Evolutionary conservation across 2,113 vertebrate genomes (phyloP), one percentile per base, ranked within the genome.

Genomic region (Actinemys pallida): DNA sequence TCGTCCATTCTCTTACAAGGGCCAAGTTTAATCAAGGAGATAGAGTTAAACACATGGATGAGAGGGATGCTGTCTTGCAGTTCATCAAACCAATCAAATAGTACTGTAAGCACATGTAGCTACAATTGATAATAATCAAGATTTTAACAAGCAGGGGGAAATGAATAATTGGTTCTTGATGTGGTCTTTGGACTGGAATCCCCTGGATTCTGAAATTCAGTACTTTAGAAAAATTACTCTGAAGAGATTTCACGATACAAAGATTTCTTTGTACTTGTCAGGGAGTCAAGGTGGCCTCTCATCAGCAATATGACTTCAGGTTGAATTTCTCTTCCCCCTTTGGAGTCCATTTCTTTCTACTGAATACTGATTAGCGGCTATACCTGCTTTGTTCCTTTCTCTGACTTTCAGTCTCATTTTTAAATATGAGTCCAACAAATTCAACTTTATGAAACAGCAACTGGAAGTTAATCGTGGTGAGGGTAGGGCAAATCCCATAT

Each of bases 201-300:
- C 62, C 59, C n/a, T 86, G 49, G 13, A 96, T 92, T 94, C 90
- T 84, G 80, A 89, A 92, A 93, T 91, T 94, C 89, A 25, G 31
- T 76, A 6, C 83, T 94, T 95, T 72, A 96, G 54, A 95, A 93
- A 87, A 79, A 92, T 83, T 69, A 87, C 82, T 93, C 81, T 84
- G 81, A 96, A 88, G 88, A 95, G 83, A 92, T 96, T 96, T 92
- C 84, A 92, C 83, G 87, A 90, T 91, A 94, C 24, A 88, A 42
- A 78, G 42, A 78, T 89, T 90, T 49, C 54, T 97, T 94, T 95
- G 89, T 93, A 89, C 95, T 97, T 96, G 93, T 95, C 96, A 95
- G 87, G 87, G 49, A 95, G 84, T 59, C 95, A 97, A 95, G 90
- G 95, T 93, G 92, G 97, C 84, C 89, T 95, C 91, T 93, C 88